Evolutionary conservation across 1,140 invertebrate species (phyloP).

Genomic region (Bombus pyrosoma): DNA sequence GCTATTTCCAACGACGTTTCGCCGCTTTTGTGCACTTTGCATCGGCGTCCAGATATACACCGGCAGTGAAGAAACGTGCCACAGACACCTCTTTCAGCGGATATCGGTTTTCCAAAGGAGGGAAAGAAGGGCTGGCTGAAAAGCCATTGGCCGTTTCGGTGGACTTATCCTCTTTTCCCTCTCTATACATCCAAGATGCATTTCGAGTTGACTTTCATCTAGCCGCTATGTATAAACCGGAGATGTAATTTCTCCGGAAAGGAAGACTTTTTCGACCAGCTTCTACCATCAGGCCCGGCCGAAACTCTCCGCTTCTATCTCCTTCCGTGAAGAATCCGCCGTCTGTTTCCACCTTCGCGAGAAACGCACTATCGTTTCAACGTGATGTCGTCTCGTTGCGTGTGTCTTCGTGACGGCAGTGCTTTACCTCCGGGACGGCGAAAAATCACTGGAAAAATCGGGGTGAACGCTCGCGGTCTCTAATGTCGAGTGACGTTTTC

Average conservation of each 20-base stretch:
- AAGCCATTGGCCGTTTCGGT: conserved; percentile 57
- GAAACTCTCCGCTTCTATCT: not conserved
- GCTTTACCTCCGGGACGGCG: not conserved
- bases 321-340: no score
- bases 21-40: conserved; percentile 49
- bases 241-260: conserved; percentile 42
- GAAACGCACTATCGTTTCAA: not conserved
- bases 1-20: conserved; percentile 42
- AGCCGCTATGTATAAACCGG: conserved; percentile 13
- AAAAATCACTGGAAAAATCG: conserved; percentile 14
- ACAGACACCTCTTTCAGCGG: conserved; percentile 66
- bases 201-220: conserved; percentile 50
- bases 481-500: conserved; percentile 26
- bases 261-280: not conserved
- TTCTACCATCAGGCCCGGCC: not conserved
- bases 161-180: conserved; percentile 49
- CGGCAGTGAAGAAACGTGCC: conserved; percentile 50
- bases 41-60: conserved; percentile 37
- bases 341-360: not conserved
- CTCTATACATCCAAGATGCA: conserved; percentile 7
- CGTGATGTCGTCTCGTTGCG: not conserved
- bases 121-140: conserved; percentile 28
- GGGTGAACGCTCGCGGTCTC: not conserved
- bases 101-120: conserved; percentile 72
- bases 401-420: not conserved